Base-by-base conservation (phyloP, 1,140 invertebrate species). In the Conus ventricosus region DNA sequence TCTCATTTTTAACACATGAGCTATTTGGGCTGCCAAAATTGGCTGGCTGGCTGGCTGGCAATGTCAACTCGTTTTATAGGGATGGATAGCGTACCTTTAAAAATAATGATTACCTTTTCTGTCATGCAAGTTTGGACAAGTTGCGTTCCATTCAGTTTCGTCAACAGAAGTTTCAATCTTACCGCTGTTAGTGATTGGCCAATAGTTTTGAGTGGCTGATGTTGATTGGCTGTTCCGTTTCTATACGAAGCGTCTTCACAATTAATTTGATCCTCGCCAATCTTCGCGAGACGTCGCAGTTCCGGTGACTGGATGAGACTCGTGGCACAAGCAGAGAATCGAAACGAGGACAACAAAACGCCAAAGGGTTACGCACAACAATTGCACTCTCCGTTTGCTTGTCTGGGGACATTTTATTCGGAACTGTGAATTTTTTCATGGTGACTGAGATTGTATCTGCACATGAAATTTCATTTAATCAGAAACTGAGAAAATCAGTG, bases 151-250 rank as follows among this genome's bases (percentile, higher is more conserved):
- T 67, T 57, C 67, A 71, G 20, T 20, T 63, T 63, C 10, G 20
- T 71, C 67, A 71, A 71, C 67, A 71, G 67, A 13, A 55, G n/a
- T 20, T 84, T 75, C 71, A 76, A 83, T 57, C 51, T 60, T 67
- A 87, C 85, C 85, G 85, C 85, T 80, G 25, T 25, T 60, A 7
- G 20, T 67, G 81, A 90, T 85, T 85, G 63, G 86, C 55, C 80
- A 85, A 90, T 78, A 15, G 57, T 57, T 39, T 51, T 13, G 20
- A 51, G 82, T 83, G 39, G 23, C 63, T 20, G 54, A 23, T 53
- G 27, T n/a, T 63, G 87, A 88, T 88, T 88, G 87, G 87, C 27
- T 63, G n/a, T 67, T 87, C 67, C 20, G 80, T 84, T 75, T 67
- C 80, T 23, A 60, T 53, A 25, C 85, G 53, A 11, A 85, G 51